Base-by-base conservation (phyloP, 2,888 invertebrate species). In the Cephus spinipes region DNA sequence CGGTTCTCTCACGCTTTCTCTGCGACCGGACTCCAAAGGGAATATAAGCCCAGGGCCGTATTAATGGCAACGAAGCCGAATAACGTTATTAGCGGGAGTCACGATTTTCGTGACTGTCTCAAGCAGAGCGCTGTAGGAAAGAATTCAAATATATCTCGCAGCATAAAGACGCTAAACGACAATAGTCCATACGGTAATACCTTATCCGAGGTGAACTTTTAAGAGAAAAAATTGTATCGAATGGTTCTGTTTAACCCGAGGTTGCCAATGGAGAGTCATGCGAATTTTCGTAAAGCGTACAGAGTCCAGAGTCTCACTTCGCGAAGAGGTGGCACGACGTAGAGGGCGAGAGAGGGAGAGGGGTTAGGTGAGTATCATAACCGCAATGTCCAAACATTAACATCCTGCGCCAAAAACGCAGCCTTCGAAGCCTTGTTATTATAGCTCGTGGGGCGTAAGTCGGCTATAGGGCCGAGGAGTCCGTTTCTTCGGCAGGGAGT, bases 391-490 rank as follows among this genome's bases (percentile, higher is more conserved):
- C 77, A 82, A 83, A 83, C 80, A 82, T 75, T 79, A 82, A 81
- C 80, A 83, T 81, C 81, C 80, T 80, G 80, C 79, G 81, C 74
- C 80, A 79, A 79, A 76, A 79, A 79, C 68, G 73, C 76, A 76
- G 73, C 79, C 77, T 82, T 75, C 80, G 35, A 82, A 55, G 83
- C 80, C 83, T 82, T 82, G 82, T 82, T 83, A 82, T 84, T 81
- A 82, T 79, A 82, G 83, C 80, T 82, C 76, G 73, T 68, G 71
- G 78, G 55, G 69, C 74, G 55, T 78, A 84, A 83, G 83, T 81
- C 83, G 79, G 83, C 85, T 81, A 84, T 79, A 84, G 83, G 83
- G 80, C 80, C 82, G 84, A 81, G 68, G 82, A 83, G 80, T 81
- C 82, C 76, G 78, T 55, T 76, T 75, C 73, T 73, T 55, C 73